phyloP scores from a whole-genome alignment of 1,140 invertebrate genomes.

The Apocrypta bakeri region DNA sequence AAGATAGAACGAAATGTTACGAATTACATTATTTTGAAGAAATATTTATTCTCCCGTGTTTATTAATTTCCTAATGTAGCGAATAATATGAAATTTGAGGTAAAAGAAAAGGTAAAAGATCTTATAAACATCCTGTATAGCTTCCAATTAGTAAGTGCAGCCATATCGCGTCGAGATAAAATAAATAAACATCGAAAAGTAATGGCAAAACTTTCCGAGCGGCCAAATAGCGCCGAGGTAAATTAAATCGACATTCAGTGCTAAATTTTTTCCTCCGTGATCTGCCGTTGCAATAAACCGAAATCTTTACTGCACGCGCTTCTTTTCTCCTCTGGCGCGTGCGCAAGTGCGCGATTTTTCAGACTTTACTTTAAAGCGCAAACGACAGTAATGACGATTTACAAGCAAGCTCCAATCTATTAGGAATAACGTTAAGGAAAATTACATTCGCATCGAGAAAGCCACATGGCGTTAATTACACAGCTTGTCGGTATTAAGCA shows the following conservation, averaged over 20 bases:
- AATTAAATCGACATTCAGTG: constrained; percentile 38
- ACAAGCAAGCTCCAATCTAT: constrained; percentile 32
- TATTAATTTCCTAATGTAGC: neutral
- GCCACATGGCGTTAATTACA: constrained; percentile 30
- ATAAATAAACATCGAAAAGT: neutral
- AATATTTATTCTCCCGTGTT: too few species aligned
- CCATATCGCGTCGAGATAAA: neutral
- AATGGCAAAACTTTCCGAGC: neutral
- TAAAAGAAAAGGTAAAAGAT: neutral
- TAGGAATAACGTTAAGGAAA: constrained; percentile 25
- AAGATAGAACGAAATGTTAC: too few species aligned
- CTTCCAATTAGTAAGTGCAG: neutral
- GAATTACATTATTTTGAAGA: too few species aligned
- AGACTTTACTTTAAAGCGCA: constrained; percentile 9
- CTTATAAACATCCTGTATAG: neutral
- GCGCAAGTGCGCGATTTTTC: constrained; percentile 2
- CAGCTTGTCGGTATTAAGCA: constrained; percentile 23
- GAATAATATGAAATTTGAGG: neutral
- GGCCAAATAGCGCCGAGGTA: neutral
- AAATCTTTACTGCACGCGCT: constrained; percentile 23
- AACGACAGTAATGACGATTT: constrained; percentile 41
- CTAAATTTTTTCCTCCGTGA: neutral
- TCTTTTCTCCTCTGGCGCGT: neutral
- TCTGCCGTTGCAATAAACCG: constrained; percentile 18
- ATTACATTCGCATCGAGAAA: neutral